Evolutionary conservation across 2,888 invertebrate genomes (phyloP).

Genomic region (Desoria tigrina): DNA sequence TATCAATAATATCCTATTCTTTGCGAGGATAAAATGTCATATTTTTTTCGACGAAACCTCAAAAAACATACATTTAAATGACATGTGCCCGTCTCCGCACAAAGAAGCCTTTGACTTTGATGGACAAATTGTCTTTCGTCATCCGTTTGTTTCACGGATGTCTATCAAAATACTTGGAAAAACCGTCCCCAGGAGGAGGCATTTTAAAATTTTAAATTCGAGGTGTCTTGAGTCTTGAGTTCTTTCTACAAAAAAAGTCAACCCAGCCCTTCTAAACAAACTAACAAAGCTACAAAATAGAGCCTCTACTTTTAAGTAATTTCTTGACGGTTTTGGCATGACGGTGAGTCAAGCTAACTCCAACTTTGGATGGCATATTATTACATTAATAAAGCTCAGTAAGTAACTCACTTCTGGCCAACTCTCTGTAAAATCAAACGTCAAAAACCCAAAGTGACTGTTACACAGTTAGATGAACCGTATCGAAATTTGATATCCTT

Average conservation of each 20-base stretch:
- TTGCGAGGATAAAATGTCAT: background rate
- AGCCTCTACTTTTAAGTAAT: conserved; percentile 9
- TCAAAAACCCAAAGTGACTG: no score
- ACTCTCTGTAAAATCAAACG: no score
- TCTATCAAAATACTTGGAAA: background rate
- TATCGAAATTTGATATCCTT: conserved; percentile 26
- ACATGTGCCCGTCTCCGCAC: conserved; percentile 5
- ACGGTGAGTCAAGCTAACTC: conserved; percentile 19
- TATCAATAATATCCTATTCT: no score
- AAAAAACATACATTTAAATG: conserved; percentile 6
- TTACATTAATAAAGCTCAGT: background rate
- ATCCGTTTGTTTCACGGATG: conserved; percentile 9
- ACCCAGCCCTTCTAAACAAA: background rate
- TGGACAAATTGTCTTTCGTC: conserved; percentile 12
- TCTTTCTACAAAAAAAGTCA: no score
- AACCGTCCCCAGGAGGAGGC: background rate
- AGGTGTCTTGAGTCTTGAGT: no score
- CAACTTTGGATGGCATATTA: conserved; percentile 4
- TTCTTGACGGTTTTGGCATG: conserved; percentile 24
- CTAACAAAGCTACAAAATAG: background rate
- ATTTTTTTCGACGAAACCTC: background rate
- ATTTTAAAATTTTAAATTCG: no score
- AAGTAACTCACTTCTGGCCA: no score
- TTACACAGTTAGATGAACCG: conserved; percentile 13
- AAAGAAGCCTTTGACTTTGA: background rate